Base-by-base conservation (phyloP, 1,140 invertebrate species). In the Formica selysi region DNA sequence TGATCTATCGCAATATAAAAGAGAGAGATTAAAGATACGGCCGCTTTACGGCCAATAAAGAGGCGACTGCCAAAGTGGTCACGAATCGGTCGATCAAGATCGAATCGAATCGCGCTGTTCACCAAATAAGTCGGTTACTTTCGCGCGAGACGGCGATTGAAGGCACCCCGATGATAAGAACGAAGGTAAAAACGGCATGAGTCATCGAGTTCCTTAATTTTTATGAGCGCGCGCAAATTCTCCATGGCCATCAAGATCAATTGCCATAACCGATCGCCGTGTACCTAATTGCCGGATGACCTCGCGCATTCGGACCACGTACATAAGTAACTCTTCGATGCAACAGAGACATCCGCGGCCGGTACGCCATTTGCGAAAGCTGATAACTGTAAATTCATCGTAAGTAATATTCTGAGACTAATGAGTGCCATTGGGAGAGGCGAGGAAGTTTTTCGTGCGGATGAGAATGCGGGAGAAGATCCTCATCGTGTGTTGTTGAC, bases 161-260 rank as follows among this genome's bases (percentile, higher is more conserved):
- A 78, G 61, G 59, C 41, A 78, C 32, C 19, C 26, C 26, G 67
- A 19, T 22, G 54, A 22, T 22, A 59, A 73, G 51, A 48, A n/a
- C 38, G 54, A 61, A 61, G 54, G 22, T 61, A 81, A 83, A 83
- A 73, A 74, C 54, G 26, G 38, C 54, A 2, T 83, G 79, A 83
- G 79, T 83, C 79, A 74, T 26, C 68, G 57, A n/a, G 61, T 74
- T 83, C 68, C 68, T 74, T 32, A 41, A 83, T 83, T 83, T 83
- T 83, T 61, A 61, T 19, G 79, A 41, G 79, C 54, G n/a, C 68
- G 11, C 65, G 64, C 64, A 36, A 36, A 83, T 83, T 83, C 26
- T 74, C n/a, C 79, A 83, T 61, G 68, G 79, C 41, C 79, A 83
- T 83, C 38, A 48, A 59, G 79, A 73, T 83, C 79, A 83, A 83